Conservation (phyloP, 1,140 invertebrate genomes). For the Euura saliciscinereae region DNA sequence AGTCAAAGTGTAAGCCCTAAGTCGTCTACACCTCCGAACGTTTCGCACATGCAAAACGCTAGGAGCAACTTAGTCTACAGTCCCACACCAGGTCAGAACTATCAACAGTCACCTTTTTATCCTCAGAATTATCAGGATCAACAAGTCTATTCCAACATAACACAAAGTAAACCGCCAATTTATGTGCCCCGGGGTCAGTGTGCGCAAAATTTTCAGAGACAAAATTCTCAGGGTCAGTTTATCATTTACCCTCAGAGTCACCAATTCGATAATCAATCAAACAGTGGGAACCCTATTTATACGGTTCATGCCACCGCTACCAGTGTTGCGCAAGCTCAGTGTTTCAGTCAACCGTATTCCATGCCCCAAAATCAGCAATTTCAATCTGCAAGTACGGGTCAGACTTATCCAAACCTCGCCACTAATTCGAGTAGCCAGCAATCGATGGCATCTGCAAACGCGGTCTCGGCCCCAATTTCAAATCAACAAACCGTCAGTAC, state of each 20-base stretch:
- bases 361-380: not conserved
- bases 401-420: not conserved
- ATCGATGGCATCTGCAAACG: not conserved
- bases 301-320: slow-evolving; percentile 45
- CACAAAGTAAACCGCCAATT: slow-evolving; percentile 29
- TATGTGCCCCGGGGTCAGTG: slow-evolving; percentile 35
- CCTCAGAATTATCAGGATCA: slow-evolving; percentile 46
- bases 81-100: slow-evolving; percentile 32
- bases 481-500: not conserved
- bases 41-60: slow-evolving; percentile 34
- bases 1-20: slow-evolving; percentile 21
- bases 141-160: slow-evolving; percentile 50
- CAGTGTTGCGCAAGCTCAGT: slow-evolving; percentile 45
- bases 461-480: not conserved
- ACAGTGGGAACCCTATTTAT: slow-evolving; percentile 41
- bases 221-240: slow-evolving; percentile 25
- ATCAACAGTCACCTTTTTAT: slow-evolving; percentile 38
- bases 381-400: not conserved
- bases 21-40: slow-evolving; percentile 22
- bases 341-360: slow-evolving; percentile 14
- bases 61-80: slow-evolving; percentile 34
- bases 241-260: slow-evolving; percentile 30
- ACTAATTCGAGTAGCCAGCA: not conserved
- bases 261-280: slow-evolving; percentile 22
- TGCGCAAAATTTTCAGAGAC: slow-evolving; percentile 34